Evolutionary conservation across 2,113 vertebrate species (phyloP), one percentile per base, ranked within the genome.

Genomic region (Psittacula cyanocephala): DNA sequence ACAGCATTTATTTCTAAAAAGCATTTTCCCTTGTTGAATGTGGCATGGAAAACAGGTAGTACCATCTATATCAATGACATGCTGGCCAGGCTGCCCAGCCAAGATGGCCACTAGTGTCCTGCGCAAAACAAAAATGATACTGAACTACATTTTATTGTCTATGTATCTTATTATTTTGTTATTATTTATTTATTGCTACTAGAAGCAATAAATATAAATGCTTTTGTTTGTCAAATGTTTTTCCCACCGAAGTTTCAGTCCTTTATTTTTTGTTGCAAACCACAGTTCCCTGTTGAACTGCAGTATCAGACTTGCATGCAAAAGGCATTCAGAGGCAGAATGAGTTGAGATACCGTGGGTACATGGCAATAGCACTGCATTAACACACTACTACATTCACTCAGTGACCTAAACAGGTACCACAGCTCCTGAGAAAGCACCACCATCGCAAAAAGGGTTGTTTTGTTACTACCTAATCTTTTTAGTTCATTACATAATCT

Each of bases 321-420:
- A 7, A 60, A 49, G 28, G 37, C 27, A 43, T 25, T 23, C 65
- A 39, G 52, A 60, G 35, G 52, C 44, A 53, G 57, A 65, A 47
- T 5, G 19, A 18, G 13, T 18, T 41, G 44, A 60, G n/a, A n/a
- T 35, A 29, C 23, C 0, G 1, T 10, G 35, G 23, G 41, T 39
- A 17, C 1, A 0, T 17, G 11, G 17, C n/a, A 44, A 44, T 14
- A 55, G 13, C 25, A 23, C 29, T 20, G 19, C 14, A 22, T 29
- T 23, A 28, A 13, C 1, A 7, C 43, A 23, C 29, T 50, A 22
- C 44, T 44, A 3, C 1, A 0, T 35, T 62, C 29, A 52, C 25
- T 15, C 27, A 29, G 16, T 28, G 46, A 55, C 35, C 35, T 37
- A 12, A 55, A 35, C 28, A 83, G 13, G 13, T 31, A 31, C 28